Evolutionary conservation across 1,140 invertebrate genomes (phyloP), one percentile per base, ranked within the genome.

Genomic region (Laodelphax striatellus): DNA sequence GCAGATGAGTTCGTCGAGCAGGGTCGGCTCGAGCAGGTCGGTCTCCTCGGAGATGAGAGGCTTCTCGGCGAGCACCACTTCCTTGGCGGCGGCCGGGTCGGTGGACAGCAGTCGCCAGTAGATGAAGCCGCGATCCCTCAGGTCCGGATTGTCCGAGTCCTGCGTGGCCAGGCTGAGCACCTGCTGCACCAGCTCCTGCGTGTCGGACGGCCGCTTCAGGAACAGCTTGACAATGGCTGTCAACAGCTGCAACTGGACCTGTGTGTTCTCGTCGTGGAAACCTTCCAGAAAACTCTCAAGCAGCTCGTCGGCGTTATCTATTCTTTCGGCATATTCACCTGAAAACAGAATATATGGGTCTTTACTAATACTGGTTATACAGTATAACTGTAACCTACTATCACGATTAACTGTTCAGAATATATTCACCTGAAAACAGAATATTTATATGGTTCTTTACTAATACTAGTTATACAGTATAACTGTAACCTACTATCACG

Each of bases 191-290:
- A 99, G 75, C 70, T 98, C 95, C 77, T 99, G 97, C 0, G 97
- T 99, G 72, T 99, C 95, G 0, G 94, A 92, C 0, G 97, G 97
- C 54, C 96, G 81, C 74, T 99, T 99, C 57, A 99, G 77, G 76
- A 99, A 99, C 52, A 99, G 76, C 73, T 99, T 99, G 0, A 99
- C 97, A 63, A 99, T 97, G 0, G 96, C 95, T 1, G 97, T 99
- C 14, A 99, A 77, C 55, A 99, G 74, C 70, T 99, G 96, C 21
- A 99, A 76, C 74, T 99, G 96, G 5, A 99, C 97, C 80, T 99
- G 96, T 31, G 95, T 94, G 70, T 99, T 99, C 73, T 99, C 97
- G 79, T 99, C 97, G 66, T 97, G 93, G 76, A 99, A 99, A n/a
- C 96, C 96, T 78, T 99, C 97, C 1, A 99, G 77, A 77, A 99